Evolutionary conservation across 2,113 vertebrate genomes (phyloP).

Genomic region (Lagopus leucura): DNA sequence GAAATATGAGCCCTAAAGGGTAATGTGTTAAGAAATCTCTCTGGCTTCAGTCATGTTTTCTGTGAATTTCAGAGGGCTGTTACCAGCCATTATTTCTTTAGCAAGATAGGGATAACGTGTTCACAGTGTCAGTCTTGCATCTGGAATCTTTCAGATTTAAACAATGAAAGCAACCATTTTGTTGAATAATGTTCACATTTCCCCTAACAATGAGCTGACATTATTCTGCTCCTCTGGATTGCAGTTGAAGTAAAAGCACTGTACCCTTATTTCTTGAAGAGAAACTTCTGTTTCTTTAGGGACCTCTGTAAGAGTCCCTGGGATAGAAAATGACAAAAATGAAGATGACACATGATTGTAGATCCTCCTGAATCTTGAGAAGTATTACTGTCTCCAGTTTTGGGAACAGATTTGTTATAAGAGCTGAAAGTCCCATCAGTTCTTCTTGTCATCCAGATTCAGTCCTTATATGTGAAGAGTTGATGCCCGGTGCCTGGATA

Average conservation of each 20-base stretch:
- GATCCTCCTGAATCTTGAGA: not conserved
- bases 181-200: not conserved
- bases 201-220: not conserved
- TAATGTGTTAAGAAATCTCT: not conserved
- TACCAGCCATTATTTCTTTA: not conserved
- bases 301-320: not conserved
- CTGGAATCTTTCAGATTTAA: not conserved
- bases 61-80: not conserved
- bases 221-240: not conserved
- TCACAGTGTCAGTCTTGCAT: not conserved
- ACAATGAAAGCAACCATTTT: not conserved
- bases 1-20: not conserved
- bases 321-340: not conserved
- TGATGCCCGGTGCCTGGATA: not conserved
- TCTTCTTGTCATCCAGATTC: not conserved
- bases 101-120: not conserved
- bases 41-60: not conserved
- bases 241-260: not conserved
- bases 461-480: fast-evolving
- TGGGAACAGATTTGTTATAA: not conserved
- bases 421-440: not conserved
- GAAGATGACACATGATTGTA: not conserved
- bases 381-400: not conserved
- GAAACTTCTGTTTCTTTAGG: not conserved
- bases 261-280: not conserved